Conservation (phyloP, 1,140 invertebrate genomes). For the Anagrus nilaparvatae region DNA sequence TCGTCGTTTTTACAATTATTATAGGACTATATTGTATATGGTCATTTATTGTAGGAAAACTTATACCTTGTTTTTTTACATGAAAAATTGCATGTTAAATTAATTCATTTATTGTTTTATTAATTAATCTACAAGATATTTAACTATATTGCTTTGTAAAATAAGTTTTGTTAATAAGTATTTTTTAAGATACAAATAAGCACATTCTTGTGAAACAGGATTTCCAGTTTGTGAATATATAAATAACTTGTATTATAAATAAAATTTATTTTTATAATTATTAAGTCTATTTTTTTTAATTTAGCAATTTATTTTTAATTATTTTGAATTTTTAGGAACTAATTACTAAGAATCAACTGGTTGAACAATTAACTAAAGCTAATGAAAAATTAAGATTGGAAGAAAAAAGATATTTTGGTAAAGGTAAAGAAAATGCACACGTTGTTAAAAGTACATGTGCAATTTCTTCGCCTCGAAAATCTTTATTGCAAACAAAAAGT, state of each 20-base stretch:
- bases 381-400: constrained; percentile 27
- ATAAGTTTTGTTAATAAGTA: not conserved
- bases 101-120: too few relatives aligned
- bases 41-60: constrained; percentile 17
- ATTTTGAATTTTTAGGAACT: constrained; percentile 32
- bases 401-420: constrained; percentile 27
- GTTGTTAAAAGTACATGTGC: constrained; percentile 12
- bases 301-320: constrained; percentile 3
- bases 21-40: constrained; percentile 26
- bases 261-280: not conserved
- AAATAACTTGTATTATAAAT: not conserved
- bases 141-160: too few relatives aligned
- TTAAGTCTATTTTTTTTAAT: not conserved
- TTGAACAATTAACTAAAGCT: constrained; percentile 27
- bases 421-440: constrained; percentile 36
- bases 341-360: constrained; percentile 24
- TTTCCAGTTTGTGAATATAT: not conserved
- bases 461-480: constrained; percentile 15
- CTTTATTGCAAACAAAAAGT: constrained; percentile 22
- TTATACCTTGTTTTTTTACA: constrained; percentile 15
- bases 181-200: too few relatives aligned
- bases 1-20: constrained; percentile 22
- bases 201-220: too few relatives aligned
- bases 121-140: too few relatives aligned
- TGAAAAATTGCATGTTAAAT: constrained; percentile 5